Base-by-base conservation (phyloP, 2,888 invertebrate species). In the Actias luna region DNA sequence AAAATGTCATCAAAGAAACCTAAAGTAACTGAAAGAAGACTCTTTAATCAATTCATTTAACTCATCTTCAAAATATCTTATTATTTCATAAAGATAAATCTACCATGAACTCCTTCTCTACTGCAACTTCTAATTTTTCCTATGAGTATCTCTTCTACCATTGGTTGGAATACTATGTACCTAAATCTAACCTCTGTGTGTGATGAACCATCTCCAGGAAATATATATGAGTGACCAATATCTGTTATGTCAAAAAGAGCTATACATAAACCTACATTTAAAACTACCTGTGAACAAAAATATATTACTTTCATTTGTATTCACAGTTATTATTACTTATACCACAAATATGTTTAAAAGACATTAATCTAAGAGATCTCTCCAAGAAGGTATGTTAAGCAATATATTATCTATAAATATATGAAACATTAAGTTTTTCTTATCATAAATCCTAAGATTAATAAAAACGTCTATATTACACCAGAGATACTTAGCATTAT, bases 1-100 rank as follows among this genome's bases (percentile, higher is more conserved):
- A 99, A 88, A 68, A 99, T 98, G 81, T 99, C 99, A 89, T 98
- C 98, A 84, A 99, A 99, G 90, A 99, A 99, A 62, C 98, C 98
- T 72, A 99, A 86, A 1, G 98, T 97, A 1, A 99, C 98, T 97
- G 88, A 65, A 94, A 94, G 64, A 63, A 29, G 25, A 10, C 1
- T 25, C n/a, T 46, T 46, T 50, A 50, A 50, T 10, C 4, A 25
- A 8, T 50, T 25, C 22, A 12, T 14, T 16, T 25, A 10, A 16
- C 5, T 25, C 8, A 33, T 50, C 22, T 50, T 5, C 12, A 50
- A 50, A 12, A 50, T 25, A 25, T 50, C 4, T 25, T 2, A 50
- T 46, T 50, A 25, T 50, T 50, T 25, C 46, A 22, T 50, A 25
- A 25, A 46, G 29, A 36, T 18, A 16, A 16, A 74, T 64, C 80